A percentile compares a stretch with the other conserved stretches of the same genome.
These are phyloP conservation scores for Drosophila biarmipes DNA, from an alignment of 1,140 invertebrate genomes.

Conservation along the genomic window DNA sequence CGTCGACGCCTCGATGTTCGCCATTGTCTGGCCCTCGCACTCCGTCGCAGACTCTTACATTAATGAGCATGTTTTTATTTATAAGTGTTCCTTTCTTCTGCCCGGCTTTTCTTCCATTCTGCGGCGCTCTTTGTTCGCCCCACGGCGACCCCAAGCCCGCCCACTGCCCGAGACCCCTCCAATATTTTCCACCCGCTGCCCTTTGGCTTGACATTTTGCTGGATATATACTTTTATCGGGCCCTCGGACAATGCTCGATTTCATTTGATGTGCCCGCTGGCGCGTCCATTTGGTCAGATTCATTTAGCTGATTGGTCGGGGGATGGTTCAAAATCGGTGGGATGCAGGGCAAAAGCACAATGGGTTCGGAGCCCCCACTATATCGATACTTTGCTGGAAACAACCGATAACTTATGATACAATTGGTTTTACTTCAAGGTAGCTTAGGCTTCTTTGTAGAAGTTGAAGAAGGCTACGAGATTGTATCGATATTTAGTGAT, in stretches of 20 bases:
- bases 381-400: too few relatives aligned
- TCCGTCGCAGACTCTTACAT: slow-evolving; percentile 68
- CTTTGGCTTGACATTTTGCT: slow-evolving; percentile 59
- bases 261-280: slow-evolving; percentile 71
- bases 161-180: background rate
- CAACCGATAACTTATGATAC: too few relatives aligned
- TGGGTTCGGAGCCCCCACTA: background rate
- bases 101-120: slow-evolving; percentile 12
- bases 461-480: too few relatives aligned
- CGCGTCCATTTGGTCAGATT: slow-evolving; percentile 59
- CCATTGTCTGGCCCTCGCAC: slow-evolving; percentile 4
- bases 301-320: slow-evolving; percentile 72
- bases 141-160: background rate
- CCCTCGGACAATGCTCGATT: slow-evolving; percentile 64
- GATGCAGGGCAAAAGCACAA: background rate
- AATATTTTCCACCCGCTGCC: slow-evolving; percentile 10
- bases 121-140: slow-evolving; percentile 25
- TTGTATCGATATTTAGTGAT: background rate
- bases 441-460: too few relatives aligned
- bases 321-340: slow-evolving; percentile 1
- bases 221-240: slow-evolving; percentile 17
- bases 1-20: slow-evolving; percentile 23
- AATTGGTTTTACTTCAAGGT: too few relatives aligned
- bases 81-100: slow-evolving; percentile 65
- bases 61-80: slow-evolving; percentile 83